A percentile compares a stretch with the other conserved stretches of the same genome.
Evolutionary conservation across 2,113 vertebrate species (phyloP).

Genomic region (Gavia stellata): DNA sequence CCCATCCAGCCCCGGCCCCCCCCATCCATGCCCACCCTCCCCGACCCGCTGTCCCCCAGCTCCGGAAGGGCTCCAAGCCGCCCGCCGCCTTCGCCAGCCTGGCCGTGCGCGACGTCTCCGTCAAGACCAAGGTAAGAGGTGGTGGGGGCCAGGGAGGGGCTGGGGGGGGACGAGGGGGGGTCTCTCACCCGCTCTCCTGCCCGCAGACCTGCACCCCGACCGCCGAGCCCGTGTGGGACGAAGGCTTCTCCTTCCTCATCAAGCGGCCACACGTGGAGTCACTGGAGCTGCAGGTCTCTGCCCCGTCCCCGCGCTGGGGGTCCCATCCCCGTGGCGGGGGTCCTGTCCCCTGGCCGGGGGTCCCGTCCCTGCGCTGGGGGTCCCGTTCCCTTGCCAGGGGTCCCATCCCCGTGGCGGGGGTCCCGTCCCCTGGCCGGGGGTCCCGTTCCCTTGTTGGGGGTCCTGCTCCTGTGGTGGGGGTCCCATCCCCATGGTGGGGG

Average conservation of each 20-base stretch:
- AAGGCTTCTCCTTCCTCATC: conserved; percentile 83
- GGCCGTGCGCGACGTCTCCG: conserved; percentile 65
- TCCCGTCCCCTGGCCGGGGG: background rate
- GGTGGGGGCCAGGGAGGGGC: background rate
- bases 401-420: background rate
- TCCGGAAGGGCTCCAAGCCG: conserved; percentile 84
- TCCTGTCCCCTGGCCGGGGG: background rate
- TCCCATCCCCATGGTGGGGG: no score
- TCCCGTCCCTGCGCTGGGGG: no score
- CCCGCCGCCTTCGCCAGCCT: conserved; percentile 79
- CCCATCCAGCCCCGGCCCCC: no score
- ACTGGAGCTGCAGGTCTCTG: conserved; percentile 80
- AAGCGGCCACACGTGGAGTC: conserved; percentile 78
- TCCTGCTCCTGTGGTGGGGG: no score
- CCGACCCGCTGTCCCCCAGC: conserved; percentile 60
- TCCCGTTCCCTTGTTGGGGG: no score
- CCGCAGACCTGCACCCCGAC: conserved; percentile 73
- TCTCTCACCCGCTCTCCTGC: background rate
- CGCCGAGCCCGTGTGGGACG: conserved; percentile 83
- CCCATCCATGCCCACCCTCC: background rate
- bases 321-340: background rate
- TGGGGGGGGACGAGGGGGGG: background rate
- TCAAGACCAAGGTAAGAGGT: conserved; percentile 81
- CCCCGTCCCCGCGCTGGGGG: background rate
- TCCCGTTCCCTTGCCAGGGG: no score